phyloP scores from a whole-genome alignment of 2,888 invertebrate genomes.

The Allygus modestus region DNA sequence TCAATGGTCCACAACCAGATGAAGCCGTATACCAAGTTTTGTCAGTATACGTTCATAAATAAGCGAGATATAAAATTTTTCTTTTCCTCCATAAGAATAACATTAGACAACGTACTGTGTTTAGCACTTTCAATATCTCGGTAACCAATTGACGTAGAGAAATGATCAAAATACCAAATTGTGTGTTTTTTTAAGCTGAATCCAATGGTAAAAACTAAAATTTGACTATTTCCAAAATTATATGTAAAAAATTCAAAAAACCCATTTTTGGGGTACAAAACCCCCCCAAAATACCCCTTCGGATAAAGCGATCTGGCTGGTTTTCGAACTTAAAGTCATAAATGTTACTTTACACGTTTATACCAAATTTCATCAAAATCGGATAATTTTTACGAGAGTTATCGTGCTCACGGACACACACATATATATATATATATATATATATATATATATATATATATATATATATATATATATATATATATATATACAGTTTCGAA shows the following conservation, averaged over 20 bases:
- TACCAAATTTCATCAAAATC: not conserved
- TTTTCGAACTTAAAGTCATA: not conserved
- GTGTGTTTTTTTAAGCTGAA: not conserved
- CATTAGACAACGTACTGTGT: not conserved
- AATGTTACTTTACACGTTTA: not conserved
- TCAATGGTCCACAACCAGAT: no score
- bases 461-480: constrained; percentile 9
- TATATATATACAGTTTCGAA: not conserved
- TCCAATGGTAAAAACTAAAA: not conserved
- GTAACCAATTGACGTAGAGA: not conserved
- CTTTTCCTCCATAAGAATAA: not conserved
- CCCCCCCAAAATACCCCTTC: not conserved
- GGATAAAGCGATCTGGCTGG: not conserved
- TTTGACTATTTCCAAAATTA: not conserved
- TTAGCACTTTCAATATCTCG: not conserved
- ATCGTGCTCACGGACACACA: not conserved
- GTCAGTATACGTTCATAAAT: not conserved
- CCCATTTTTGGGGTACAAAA: not conserved
- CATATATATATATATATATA: constrained; percentile 5
- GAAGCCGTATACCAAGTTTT: not conserved
- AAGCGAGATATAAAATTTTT: not conserved
- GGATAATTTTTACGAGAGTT: not conserved
- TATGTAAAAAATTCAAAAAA: not conserved
- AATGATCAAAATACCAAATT: not conserved
- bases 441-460: constrained; percentile 9